Conservation (phyloP, 2,797 vertebrate genomes). For the Rhinatrema bivittatum region DNA sequence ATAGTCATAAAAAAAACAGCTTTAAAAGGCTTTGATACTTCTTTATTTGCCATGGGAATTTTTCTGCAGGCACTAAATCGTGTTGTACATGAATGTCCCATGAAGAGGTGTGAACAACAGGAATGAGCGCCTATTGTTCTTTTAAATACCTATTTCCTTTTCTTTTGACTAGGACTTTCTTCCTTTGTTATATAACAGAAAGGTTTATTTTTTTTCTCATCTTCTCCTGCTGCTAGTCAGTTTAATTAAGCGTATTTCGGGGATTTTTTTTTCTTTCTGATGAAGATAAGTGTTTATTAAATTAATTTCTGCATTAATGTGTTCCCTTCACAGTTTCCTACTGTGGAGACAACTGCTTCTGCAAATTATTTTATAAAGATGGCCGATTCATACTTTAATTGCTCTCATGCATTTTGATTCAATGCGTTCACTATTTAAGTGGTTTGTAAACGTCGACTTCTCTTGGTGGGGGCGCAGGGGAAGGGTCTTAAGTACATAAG, state of each 20-base stretch:
- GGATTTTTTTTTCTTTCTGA: slow-evolving; percentile 7
- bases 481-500: background rate
- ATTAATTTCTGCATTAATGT: slow-evolving; percentile 43
- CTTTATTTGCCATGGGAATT: no score
- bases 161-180: no score
- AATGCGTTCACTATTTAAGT: slow-evolving; percentile 24
- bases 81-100: no score
- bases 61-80: no score
- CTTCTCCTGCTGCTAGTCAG: slow-evolving; percentile 17
- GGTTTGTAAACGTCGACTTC: no score
- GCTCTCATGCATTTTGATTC: slow-evolving; percentile 33
- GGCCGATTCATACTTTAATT: slow-evolving; percentile 50
- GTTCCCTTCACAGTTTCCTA: slow-evolving; percentile 35
- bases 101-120: no score
- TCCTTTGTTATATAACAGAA: background rate
- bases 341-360: slow-evolving; percentile 35
- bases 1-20: no score
- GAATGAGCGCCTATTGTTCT: no score
- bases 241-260: slow-evolving; percentile 29
- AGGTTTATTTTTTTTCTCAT: slow-evolving; percentile 11
- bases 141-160: no score
- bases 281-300: slow-evolving; percentile 31
- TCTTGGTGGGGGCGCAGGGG: background rate
- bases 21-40: no score
- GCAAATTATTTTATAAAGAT: slow-evolving; percentile 40